Conservation (phyloP, 2,113 vertebrate genomes). For the Seriola dumerili region DNA sequence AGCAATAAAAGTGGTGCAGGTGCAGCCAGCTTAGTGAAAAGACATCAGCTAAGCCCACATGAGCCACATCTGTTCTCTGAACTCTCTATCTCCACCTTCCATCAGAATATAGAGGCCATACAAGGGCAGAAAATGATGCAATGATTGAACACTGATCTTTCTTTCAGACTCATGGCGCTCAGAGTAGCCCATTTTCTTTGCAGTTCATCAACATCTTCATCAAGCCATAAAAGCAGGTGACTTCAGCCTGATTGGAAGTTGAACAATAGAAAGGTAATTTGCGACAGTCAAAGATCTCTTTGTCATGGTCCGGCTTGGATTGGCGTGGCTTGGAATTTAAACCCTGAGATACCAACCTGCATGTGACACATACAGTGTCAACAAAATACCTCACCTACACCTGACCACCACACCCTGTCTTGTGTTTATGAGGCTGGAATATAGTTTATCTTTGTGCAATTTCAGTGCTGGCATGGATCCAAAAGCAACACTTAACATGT, state of each 20-base stretch:
- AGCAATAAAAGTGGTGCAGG: constrained; percentile 61
- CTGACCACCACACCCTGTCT: constrained; percentile 41
- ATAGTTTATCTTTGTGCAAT: not conserved
- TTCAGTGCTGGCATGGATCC: constrained; percentile 15
- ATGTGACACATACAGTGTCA: constrained; percentile 50
- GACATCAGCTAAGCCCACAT: constrained; percentile 56
- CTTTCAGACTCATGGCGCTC: constrained; percentile 32
- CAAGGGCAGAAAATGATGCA: constrained; percentile 56
- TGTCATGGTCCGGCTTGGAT: constrained; percentile 42
- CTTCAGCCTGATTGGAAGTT: constrained; percentile 55
- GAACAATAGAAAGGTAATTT: constrained; percentile 34
- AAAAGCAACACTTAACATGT: constrained; percentile 2
- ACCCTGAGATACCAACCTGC: constrained; percentile 28
- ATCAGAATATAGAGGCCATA: constrained; percentile 59
- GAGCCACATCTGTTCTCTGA: constrained; percentile 49
- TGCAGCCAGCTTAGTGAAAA: constrained; percentile 61
- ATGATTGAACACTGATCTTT: constrained; percentile 55
- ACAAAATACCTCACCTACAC: constrained; percentile 46
- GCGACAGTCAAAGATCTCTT: constrained; percentile 52
- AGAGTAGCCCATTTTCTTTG: constrained; percentile 39
- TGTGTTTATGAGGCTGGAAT: constrained; percentile 25
- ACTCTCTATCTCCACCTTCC: constrained; percentile 56
- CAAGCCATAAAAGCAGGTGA: constrained; percentile 46
- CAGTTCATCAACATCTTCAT: constrained; percentile 52
- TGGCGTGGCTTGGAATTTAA: constrained; percentile 40